These are phyloP conservation scores for Chrysopa pallens DNA, from an alignment of 1,140 invertebrate genomes.

Conservation along the genomic window DNA sequence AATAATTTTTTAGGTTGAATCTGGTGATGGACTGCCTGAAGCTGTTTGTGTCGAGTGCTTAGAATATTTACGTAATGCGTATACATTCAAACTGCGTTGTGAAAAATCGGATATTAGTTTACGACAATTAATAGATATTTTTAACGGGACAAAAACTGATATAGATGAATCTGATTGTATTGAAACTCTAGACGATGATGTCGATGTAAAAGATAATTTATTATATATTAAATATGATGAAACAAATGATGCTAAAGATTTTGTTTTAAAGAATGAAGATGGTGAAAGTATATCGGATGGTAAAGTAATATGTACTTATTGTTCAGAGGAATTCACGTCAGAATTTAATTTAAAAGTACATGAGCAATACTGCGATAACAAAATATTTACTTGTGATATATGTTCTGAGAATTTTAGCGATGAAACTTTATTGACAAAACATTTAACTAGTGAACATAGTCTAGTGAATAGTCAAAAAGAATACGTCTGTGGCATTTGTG, in stretches of 20 bases:
- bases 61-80: not conserved
- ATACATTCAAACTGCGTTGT: not conserved
- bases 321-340: no score
- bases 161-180: not conserved
- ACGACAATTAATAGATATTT: not conserved
- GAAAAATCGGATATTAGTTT: not conserved
- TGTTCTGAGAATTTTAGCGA: no score
- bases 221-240: not conserved
- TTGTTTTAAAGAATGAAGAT: not conserved
- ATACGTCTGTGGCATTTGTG: not conserved
- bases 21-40: not conserved
- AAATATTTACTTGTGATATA: no score
- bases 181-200: not conserved
- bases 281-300: no score
- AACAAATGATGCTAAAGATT: not conserved
- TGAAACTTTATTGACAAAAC: not conserved
- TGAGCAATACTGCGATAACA: no score
- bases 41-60: not conserved
- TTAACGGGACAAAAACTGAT: not conserved
- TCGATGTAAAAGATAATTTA: not conserved
- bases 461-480: not conserved
- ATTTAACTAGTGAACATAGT: not conserved
- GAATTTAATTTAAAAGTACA: no score
- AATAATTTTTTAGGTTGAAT: not conserved
- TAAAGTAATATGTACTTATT: no score